Evolutionary conservation across 2,888 invertebrate species (phyloP).

Genomic region (Hypena proboscidalis): DNA sequence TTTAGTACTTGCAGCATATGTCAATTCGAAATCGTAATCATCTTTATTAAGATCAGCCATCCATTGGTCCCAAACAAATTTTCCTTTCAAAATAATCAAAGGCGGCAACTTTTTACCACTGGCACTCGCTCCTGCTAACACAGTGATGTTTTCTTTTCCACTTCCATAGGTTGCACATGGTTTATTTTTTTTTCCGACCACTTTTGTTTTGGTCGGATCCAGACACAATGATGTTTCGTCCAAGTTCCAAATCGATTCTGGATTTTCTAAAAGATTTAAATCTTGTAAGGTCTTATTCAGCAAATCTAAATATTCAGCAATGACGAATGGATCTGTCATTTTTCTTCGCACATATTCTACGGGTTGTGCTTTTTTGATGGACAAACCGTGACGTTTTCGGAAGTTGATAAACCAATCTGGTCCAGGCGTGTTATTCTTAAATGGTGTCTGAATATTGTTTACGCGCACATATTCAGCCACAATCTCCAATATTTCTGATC

Average conservation of each 20-base stretch:
- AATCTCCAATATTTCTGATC: conserved; percentile 5
- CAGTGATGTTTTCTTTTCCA: conserved; percentile 22
- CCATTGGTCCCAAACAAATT: conserved; percentile 41
- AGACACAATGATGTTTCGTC: conserved; percentile 35
- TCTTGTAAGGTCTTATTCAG: conserved; percentile 6
- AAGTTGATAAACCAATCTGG: conserved; percentile 13
- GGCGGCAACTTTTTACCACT: conserved; percentile 24
- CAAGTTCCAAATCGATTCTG: conserved; percentile 33
- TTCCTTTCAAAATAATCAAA: conserved; percentile 31
- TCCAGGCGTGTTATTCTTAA: conserved; percentile 11
- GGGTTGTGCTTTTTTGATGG: background rate
- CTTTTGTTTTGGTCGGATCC: conserved; percentile 40
- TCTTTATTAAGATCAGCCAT: conserved; percentile 21
- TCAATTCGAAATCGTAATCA: conserved; percentile 41
- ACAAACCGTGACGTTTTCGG: conserved; percentile 7
- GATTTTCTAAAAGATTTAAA: conserved; percentile 9
- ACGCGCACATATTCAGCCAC: conserved; percentile 7
- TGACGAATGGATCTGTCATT: conserved; percentile 9
- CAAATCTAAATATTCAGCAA: conserved; percentile 12
- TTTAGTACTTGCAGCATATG: conserved; percentile 49
- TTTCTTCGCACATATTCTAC: conserved; percentile 7
- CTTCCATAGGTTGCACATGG: conserved; percentile 25
- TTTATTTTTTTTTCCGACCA: conserved; percentile 28
- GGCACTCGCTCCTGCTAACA: conserved; percentile 27
- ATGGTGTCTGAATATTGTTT: conserved; percentile 12